Evolutionary conservation across 2,888 invertebrate species (phyloP).

Genomic region (Aleiodes testaceus): DNA sequence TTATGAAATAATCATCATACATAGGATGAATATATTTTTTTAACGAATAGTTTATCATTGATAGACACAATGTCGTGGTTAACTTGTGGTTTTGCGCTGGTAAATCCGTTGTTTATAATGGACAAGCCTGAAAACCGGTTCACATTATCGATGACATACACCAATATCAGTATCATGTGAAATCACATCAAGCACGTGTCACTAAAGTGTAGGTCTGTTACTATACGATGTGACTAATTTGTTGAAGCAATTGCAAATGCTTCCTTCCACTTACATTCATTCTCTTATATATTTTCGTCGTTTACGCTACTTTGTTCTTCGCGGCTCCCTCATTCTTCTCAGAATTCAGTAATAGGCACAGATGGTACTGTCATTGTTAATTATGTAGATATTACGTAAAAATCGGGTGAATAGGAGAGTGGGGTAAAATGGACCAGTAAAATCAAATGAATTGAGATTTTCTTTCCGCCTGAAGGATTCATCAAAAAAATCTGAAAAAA

Average conservation of each 20-base stretch:
- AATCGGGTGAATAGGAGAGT: too few relatives aligned
- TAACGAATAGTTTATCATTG: not conserved
- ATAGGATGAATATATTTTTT: not conserved
- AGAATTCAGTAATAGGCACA: too few relatives aligned
- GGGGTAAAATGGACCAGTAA: too few relatives aligned
- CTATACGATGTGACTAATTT: slow-evolving; percentile 3
- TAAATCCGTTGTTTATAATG: slow-evolving; percentile 21
- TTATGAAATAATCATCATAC: not conserved
- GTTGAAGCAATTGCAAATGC: not conserved
- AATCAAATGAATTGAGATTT: too few relatives aligned
- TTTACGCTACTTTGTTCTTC: too few relatives aligned
- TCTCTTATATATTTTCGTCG: too few relatives aligned
- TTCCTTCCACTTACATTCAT: not conserved
- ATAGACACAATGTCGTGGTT: not conserved
- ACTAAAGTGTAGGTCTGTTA: not conserved
- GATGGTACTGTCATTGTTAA: too few relatives aligned
- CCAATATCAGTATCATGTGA: not conserved
- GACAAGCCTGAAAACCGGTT: slow-evolving; percentile 32
- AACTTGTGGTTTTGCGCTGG: slow-evolving; percentile 21
- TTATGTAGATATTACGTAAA: too few relatives aligned
- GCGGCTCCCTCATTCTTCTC: too few relatives aligned
- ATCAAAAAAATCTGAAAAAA: too few relatives aligned
- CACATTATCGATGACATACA: slow-evolving; percentile 9
- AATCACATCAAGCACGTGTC: slow-evolving; percentile 27
- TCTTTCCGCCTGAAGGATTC: too few relatives aligned